phyloP scores from a whole-genome alignment of 1,140 invertebrate genomes.

The Heliconius melpomene region DNA sequence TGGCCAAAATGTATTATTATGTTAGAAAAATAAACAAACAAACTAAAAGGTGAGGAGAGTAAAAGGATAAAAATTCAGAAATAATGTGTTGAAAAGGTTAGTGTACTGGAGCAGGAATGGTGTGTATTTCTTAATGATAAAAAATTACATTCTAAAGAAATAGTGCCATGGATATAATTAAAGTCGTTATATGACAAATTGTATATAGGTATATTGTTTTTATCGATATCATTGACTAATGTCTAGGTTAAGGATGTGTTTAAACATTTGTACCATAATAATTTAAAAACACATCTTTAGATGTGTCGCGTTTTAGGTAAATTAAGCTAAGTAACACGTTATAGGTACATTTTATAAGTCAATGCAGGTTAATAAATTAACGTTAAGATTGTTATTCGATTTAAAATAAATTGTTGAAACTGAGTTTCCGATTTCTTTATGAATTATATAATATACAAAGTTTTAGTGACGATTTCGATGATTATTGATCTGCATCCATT shows the following conservation, averaged over 20 bases:
- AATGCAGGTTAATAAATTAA: slow-evolving; percentile 40
- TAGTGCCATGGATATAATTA: slow-evolving; percentile 69
- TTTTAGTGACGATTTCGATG: slow-evolving; percentile 53
- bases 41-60: background rate
- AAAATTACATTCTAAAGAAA: slow-evolving; percentile 65
- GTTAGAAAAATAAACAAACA: background rate
- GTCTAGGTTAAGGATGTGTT: slow-evolving; percentile 57
- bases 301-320: slow-evolving; percentile 34
- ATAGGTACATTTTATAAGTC: slow-evolving; percentile 38
- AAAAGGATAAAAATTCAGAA: background rate
- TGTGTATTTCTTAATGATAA: slow-evolving; percentile 18
- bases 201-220: slow-evolving; percentile 69
- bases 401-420: slow-evolving; percentile 45
- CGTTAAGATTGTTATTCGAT: slow-evolving; percentile 34
- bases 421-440: slow-evolving; percentile 55
- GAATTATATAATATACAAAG: slow-evolving; percentile 51
- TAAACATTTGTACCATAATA: slow-evolving; percentile 70
- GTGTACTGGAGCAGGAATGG: slow-evolving; percentile 5
- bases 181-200: slow-evolving; percentile 61
- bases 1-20: background rate
- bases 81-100: background rate
- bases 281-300: slow-evolving; percentile 43
- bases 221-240: slow-evolving; percentile 64
- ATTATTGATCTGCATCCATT: slow-evolving; percentile 75
- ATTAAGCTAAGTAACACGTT: too few species aligned